These are phyloP conservation scores for Holacanthella duospinosa DNA, from an alignment of 2,888 invertebrate species.

Conservation along the genomic window DNA sequence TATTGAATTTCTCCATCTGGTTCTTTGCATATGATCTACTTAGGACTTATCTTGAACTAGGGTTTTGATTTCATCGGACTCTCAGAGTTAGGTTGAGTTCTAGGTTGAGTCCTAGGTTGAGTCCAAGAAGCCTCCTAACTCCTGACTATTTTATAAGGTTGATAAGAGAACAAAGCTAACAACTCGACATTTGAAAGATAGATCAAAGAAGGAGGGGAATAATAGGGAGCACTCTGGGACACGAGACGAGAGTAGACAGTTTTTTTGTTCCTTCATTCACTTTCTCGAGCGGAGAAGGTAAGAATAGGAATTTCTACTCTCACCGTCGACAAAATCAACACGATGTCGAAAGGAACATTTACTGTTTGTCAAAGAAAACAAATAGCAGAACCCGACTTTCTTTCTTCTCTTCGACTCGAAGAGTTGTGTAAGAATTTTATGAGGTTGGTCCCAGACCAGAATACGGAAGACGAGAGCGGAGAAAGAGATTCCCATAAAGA, in stretches of 20 bases:
- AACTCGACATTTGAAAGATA: background rate
- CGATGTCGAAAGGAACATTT: background rate
- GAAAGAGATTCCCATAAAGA: conserved; percentile 8
- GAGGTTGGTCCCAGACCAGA: background rate
- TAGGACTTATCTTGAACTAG: background rate
- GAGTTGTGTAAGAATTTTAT: background rate
- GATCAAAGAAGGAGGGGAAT: background rate
- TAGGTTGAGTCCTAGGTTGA: too few relatives aligned
- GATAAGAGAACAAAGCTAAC: background rate
- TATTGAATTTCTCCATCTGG: background rate
- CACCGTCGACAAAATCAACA: conserved; percentile 1
- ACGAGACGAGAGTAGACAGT: too few relatives aligned
- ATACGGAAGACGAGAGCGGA: background rate
- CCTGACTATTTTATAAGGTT: conserved; percentile 2
- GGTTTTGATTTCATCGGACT: background rate
- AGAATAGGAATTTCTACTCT: background rate
- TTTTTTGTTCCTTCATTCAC: background rate
- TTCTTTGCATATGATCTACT: background rate
- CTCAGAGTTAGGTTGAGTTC: too few relatives aligned
- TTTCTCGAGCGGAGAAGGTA: background rate
- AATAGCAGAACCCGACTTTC: background rate
- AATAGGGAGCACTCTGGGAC: conserved; percentile 1
- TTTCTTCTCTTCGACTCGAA: background rate
- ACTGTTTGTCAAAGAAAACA: conserved; percentile 1
- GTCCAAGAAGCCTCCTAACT: background rate